These are phyloP conservation scores for Heloderma charlesbogerti DNA, from an alignment of 2,113 vertebrate species.

Conservation along the genomic window DNA sequence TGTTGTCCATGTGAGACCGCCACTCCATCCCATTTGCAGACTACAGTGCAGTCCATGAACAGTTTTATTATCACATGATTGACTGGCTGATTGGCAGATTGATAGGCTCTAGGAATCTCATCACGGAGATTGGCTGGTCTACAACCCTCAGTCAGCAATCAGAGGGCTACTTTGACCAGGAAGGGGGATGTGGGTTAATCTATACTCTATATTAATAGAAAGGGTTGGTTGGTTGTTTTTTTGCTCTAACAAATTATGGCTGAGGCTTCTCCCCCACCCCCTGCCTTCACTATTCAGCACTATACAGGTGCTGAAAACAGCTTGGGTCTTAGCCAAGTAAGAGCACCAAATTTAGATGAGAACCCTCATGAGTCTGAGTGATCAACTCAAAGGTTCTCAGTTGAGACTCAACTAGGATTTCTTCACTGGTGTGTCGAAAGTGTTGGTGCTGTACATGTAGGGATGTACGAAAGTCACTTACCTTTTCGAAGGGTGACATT, in stretches of 20 bases:
- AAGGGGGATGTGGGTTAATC: not conserved
- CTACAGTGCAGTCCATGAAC: not conserved
- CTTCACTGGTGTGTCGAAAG: not conserved
- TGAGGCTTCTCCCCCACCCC: not conserved
- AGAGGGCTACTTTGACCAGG: not conserved
- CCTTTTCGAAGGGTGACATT: too few species aligned
- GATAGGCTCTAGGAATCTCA: not conserved
- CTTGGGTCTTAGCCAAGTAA: constrained; percentile 3
- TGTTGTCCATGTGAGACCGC: not conserved
- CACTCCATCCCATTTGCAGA: not conserved
- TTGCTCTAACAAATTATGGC: not conserved
- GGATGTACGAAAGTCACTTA: too few species aligned
- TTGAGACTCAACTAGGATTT: not conserved
- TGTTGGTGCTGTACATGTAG: not conserved
- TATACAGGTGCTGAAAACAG: constrained; percentile 2
- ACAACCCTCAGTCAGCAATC: not conserved
- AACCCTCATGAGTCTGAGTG: constrained; percentile 18
- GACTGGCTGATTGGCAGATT: not conserved
- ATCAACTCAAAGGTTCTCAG: not conserved
- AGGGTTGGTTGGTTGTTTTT: not conserved
- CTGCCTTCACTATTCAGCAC: not conserved
- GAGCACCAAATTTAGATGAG: constrained; percentile 9
- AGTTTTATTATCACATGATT: not conserved
- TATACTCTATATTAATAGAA: not conserved
- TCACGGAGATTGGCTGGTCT: not conserved